Conservation (phyloP, 2,113 vertebrate genomes). For the Pangasianodon hypophthalmus region DNA sequence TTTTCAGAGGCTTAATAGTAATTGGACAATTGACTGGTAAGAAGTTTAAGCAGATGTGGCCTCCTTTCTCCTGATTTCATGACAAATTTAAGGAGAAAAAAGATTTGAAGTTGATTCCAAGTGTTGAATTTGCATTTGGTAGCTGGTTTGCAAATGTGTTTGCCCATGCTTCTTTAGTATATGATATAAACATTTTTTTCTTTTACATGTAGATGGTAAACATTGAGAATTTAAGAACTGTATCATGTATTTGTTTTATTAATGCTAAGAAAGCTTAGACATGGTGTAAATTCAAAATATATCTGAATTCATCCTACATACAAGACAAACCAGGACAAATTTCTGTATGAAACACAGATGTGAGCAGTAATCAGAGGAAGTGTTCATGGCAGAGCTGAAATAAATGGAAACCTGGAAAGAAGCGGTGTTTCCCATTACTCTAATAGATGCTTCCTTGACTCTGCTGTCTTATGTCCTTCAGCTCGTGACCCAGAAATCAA, state of each 20-base stretch:
- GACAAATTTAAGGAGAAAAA: neutral
- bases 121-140: too few relatives aligned
- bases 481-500: neutral
- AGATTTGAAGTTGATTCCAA: too few relatives aligned
- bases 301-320: neutral
- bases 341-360: neutral
- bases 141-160: too few relatives aligned
- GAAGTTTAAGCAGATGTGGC: neutral
- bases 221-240: neutral
- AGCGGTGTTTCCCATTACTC: neutral
- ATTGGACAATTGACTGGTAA: too few relatives aligned
- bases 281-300: neutral
- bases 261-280: neutral
- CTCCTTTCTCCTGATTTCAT: neutral
- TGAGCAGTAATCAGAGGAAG: neutral
- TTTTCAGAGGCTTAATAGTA: too few relatives aligned
- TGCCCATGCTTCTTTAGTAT: too few relatives aligned
- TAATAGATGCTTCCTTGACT: neutral
- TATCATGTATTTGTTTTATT: neutral
- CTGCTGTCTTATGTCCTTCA: constrained; percentile 6
- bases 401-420: neutral
- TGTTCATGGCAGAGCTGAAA: neutral
- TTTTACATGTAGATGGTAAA: too few relatives aligned
- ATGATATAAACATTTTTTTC: too few relatives aligned
- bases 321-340: neutral